These are phyloP conservation scores for Chrysina gloriosa DNA, from an alignment of 2,888 invertebrate genomes.

Conservation along the genomic window DNA sequence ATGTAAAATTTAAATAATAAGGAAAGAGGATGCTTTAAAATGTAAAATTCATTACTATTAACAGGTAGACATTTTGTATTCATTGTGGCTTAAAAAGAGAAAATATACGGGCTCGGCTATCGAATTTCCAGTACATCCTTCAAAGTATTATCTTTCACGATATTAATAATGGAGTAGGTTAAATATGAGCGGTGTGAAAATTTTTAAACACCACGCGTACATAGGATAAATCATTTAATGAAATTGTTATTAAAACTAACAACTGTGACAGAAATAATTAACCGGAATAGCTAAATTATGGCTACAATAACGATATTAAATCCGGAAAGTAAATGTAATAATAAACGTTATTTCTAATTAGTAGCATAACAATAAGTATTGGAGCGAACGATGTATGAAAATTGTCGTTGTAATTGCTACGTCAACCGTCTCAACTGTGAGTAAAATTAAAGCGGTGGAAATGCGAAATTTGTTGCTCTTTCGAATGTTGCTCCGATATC, in stretches of 20 bases:
- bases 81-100: conserved; percentile 3
- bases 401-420: neutral
- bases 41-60: neutral
- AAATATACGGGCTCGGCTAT: neutral
- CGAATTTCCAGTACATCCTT: conserved; percentile 15
- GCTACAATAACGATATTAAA: neutral
- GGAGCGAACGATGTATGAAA: conserved; percentile 23
- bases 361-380: conserved; percentile 23
- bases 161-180: conserved; percentile 33
- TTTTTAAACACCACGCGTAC: neutral
- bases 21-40: neutral
- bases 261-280: too few relatives aligned
- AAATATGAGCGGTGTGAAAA: too few relatives aligned
- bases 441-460: neutral
- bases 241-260: neutral
- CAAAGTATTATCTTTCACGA: conserved; percentile 29
- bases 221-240: neutral
- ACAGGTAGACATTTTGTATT: conserved; percentile 32
- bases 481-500: neutral
- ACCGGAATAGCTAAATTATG: too few relatives aligned
- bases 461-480: neutral
- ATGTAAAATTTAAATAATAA: conserved; percentile 1
- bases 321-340: neutral
- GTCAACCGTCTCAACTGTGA: neutral
- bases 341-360: conserved; percentile 20